A percentile compares a stretch with the other conserved stretches of the same genome.
These are phyloP conservation scores for Limnephilus lunatus DNA, from an alignment of 2,888 invertebrate species.

Conservation along the genomic window DNA sequence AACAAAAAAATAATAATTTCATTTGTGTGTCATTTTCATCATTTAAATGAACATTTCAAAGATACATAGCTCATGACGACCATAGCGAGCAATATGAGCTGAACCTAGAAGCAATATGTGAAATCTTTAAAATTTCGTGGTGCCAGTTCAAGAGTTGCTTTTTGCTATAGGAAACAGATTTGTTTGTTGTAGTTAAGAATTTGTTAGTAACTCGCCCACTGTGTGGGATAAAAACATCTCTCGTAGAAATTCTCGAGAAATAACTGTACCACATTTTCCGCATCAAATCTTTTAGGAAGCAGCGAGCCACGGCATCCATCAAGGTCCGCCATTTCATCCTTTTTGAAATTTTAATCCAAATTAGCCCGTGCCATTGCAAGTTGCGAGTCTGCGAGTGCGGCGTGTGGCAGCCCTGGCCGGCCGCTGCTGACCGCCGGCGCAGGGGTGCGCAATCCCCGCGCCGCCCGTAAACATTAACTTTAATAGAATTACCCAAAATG, in stretches of 20 bases:
- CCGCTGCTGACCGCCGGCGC: not conserved
- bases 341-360: slow-evolving; percentile 50
- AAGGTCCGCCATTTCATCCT: slow-evolving; percentile 24
- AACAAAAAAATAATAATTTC: too few species aligned
- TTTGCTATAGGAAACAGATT: too few species aligned
- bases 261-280: not conserved
- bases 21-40: not conserved
- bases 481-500: slow-evolving; percentile 66
- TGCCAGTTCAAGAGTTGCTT: not conserved
- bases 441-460: slow-evolving; percentile 48
- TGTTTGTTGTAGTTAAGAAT: not conserved
- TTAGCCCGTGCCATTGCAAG: slow-evolving; percentile 9
- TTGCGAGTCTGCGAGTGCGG: not conserved
- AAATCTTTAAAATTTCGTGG: not conserved
- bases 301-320: slow-evolving; percentile 33
- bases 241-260: not conserved
- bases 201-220: not conserved
- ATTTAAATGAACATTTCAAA: not conserved
- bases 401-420: slow-evolving; percentile 17
- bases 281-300: not conserved
- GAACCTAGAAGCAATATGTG: not conserved
- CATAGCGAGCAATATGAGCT: not conserved
- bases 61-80: not conserved
- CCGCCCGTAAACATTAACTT: slow-evolving; percentile 61
- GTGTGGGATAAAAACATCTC: not conserved